Evolutionary conservation across 2,113 vertebrate species (phyloP).

Genomic region (Salvator merianae): DNA sequence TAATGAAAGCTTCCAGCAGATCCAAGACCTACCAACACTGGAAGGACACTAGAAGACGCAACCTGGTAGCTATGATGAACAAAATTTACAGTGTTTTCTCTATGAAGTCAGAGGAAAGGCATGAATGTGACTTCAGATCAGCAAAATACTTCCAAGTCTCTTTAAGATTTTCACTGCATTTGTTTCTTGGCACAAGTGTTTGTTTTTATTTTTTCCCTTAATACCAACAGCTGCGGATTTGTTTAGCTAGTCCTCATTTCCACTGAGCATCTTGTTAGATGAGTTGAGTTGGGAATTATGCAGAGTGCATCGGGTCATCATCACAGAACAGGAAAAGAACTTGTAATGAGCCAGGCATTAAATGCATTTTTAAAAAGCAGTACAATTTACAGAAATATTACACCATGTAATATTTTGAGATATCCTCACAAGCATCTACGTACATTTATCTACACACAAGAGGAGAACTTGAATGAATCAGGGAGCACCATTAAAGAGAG

Average conservation of each 20-base stretch:
- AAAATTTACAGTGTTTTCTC: not conserved
- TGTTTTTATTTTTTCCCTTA: not conserved
- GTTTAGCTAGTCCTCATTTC: not conserved
- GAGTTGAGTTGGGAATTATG: conserved; percentile 37
- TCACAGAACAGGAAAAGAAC: not conserved
- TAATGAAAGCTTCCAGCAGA: too few species aligned
- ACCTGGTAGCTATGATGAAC: not conserved
- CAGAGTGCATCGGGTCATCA: conserved; percentile 10
- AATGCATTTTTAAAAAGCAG: not conserved
- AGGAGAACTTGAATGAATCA: not conserved
- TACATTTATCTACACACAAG: not conserved
- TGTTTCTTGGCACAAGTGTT: not conserved
- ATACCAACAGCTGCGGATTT: not conserved
- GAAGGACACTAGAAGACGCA: too few species aligned
- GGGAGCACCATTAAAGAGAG: not conserved
- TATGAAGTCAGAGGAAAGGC: too few species aligned
- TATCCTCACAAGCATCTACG: not conserved
- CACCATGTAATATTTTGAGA: not conserved
- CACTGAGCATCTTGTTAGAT: not conserved
- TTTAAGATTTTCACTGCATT: not conserved
- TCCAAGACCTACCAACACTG: too few species aligned
- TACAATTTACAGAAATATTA: not conserved
- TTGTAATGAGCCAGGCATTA: too few species aligned
- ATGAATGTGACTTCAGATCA: not conserved
- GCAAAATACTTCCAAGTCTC: not conserved